Base-by-base conservation (phyloP, 2,797 vertebrate species). In the Falco columbarius region DNA sequence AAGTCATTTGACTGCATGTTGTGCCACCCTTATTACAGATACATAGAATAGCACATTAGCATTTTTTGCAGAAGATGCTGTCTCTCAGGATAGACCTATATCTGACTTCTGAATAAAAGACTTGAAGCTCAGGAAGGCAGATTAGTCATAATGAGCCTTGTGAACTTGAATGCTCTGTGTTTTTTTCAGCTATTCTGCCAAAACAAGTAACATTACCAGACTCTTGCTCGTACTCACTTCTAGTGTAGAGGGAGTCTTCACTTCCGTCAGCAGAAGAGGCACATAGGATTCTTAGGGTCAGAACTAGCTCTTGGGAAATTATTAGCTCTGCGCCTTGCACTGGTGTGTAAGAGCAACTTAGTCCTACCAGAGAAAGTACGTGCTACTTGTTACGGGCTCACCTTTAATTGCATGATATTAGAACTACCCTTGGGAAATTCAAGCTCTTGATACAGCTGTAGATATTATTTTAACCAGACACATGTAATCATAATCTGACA, bases 31-130 rank as follows among this genome's bases (percentile, higher is more conserved):
- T 9, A 12, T 10, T 11, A 12, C 15, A 49, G 30, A 79, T 9
- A 46, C 3, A 54, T 0, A 14, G 29, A 81, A 30, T 5, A 85
- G 44, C 56, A 36, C 52, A 38, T 76, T 3, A 59, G 47, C 83
- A 59, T 54, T 83, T 63, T 61, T 40, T 63, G 61, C 63, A 81
- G 76, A 32, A 83, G 73, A 40, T 72, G 71, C 22, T 61, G 27
- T 40, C 38, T 44, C 26, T 24, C 74, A 34, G 46, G 49, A 47
- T 32, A 86, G 72, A 67, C 56, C 63, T 63, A 0, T 6, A 15
- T 56, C 47, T 81, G 90, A 32, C 81, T 96, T 55, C 55, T 75
- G 81, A 73, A 46, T 30, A 36, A 66, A 76, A 58, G 75, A n/a
- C 38, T 56, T 29, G 44, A 83, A 61, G 68, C 85, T 89, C 79